A percentile compares a stretch with the other conserved stretches of the same genome.
Evolutionary conservation across 1,140 invertebrate species (phyloP).

Genomic region (Drosophila ogumai): DNA sequence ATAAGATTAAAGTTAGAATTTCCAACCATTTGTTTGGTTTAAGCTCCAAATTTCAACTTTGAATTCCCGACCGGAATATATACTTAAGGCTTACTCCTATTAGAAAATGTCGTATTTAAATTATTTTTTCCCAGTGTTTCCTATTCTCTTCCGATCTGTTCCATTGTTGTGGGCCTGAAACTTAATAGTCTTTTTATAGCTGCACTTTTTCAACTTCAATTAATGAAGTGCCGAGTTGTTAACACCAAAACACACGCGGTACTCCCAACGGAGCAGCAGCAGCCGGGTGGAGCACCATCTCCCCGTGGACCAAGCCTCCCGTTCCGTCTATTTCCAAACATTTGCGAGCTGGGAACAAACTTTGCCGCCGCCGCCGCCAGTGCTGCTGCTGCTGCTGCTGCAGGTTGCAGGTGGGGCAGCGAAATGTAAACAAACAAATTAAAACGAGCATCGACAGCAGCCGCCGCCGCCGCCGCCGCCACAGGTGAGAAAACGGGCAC

Average conservation of each 20-base stretch:
- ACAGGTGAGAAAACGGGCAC: slow-evolving; percentile 74
- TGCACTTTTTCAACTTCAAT: slow-evolving; percentile 79
- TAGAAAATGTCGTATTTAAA: no score
- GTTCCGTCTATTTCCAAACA: slow-evolving; percentile 75
- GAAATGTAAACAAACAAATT: slow-evolving; percentile 83
- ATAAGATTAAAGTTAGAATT: no score
- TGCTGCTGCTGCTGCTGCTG: slow-evolving; percentile 14
- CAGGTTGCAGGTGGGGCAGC: slow-evolving; percentile 50
- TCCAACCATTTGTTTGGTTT: no score
- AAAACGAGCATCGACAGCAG: slow-evolving; percentile 74
- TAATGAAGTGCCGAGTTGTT: slow-evolving; percentile 83
- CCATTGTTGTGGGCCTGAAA: slow-evolving; percentile 44
- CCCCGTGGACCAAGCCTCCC: slow-evolving; percentile 12
- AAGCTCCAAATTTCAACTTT: no score
- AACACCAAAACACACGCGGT: slow-evolving; percentile 73
- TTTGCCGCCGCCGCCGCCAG: slow-evolving; percentile 29
- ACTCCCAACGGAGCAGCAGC: slow-evolving; percentile 31
- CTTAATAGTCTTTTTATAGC: slow-evolving; percentile 82
- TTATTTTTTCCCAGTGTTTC: slow-evolving; percentile 4
- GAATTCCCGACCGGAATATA: no score
- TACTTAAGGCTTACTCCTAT: neutral
- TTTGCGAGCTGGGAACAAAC: slow-evolving; percentile 70
- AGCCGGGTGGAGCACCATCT: slow-evolving; percentile 8
- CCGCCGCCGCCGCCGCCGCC: slow-evolving; percentile 24
- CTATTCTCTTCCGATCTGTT: slow-evolving; percentile 13